Base-by-base conservation (phyloP, 1,140 invertebrate species). In the Cotesia vestalis region DNA sequence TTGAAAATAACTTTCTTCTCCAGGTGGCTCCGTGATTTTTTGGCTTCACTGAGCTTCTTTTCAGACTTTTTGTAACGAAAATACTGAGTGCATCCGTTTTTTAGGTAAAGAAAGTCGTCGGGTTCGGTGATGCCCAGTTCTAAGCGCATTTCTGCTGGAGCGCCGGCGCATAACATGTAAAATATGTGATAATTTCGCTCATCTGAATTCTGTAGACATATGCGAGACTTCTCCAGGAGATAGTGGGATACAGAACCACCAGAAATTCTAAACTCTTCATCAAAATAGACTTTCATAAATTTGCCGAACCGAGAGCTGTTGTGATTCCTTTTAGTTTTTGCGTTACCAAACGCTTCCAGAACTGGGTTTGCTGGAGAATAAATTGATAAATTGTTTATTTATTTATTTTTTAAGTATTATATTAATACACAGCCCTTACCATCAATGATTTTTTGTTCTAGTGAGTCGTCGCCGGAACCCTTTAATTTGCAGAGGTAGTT, bases 271-370 rank as follows among this genome's bases (percentile, higher is more conserved):
- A 90, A 94, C 75, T 95, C 94, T 66, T 90, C 89, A 85, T 94
- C 94, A 87, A 98, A 98, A 87, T 99, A 96, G 36, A 99, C 96
- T 87, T 99, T 96, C 86, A 99, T 98, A 88, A 99, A 99, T 87
- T 99, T 97, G 74, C 96, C 96, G 88, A 98, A 99, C 75, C 97
- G 90, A 36, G 94, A 95, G 67, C 94, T 96, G 86, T 99, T 99
- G 85, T 95, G 95, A 85, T 99, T 99, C 34, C 97, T 89, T 0
- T 96, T 95, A 1, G 97, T 99, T 86, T 98, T 98, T 0, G 96
- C 96, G 89, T 99, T 99, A 55, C 97, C 97, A 87, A 99, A 99
- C 3, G 96, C 95, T 88, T 99, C 97, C 14, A 99, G 87, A 46
- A 99, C 92, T 5, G 97, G 98, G 88, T 98, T 99, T 11, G 97